phyloP scores from a whole-genome alignment of 2,797 vertebrate species.

The Cirrhinus molitorella region DNA sequence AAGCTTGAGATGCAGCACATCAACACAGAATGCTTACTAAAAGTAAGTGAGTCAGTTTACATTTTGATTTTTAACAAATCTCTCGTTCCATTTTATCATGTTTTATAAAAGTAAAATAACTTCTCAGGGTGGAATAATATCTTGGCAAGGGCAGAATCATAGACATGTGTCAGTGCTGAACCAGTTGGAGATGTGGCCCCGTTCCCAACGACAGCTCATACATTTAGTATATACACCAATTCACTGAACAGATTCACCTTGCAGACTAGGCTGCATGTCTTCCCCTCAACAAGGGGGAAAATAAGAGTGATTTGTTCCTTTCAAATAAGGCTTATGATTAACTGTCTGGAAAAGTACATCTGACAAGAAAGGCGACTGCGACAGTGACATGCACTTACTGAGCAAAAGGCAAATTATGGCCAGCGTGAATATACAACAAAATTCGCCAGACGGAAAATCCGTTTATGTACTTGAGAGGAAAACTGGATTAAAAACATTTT shows the following conservation, averaged over 20 bases:
- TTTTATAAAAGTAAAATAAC: neutral
- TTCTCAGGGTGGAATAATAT: conserved; percentile 48
- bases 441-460: conserved; percentile 18
- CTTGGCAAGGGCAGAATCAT: conserved; percentile 55
- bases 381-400: conserved; percentile 18
- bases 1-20: neutral
- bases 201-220: conserved; percentile 30
- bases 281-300: neutral
- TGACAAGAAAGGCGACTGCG: conserved; percentile 1
- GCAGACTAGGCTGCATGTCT: conserved; percentile 5
- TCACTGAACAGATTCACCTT: conserved; percentile 51
- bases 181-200: conserved; percentile 33
- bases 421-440: neutral
- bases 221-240: conserved; percentile 50
- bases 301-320: conserved; percentile 31
- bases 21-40: neutral
- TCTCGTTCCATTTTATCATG: neutral
- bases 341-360: conserved; percentile 37
- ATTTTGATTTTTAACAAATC: neutral
- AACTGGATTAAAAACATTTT: conserved; percentile 21
- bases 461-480: conserved; percentile 10
- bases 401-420: conserved; percentile 23
- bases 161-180: conserved; percentile 21
- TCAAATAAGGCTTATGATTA: conserved; percentile 40
- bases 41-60: neutral